These are phyloP conservation scores for Leucosticte australis DNA, from an alignment of 2,113 vertebrate species.

Conservation along the genomic window DNA sequence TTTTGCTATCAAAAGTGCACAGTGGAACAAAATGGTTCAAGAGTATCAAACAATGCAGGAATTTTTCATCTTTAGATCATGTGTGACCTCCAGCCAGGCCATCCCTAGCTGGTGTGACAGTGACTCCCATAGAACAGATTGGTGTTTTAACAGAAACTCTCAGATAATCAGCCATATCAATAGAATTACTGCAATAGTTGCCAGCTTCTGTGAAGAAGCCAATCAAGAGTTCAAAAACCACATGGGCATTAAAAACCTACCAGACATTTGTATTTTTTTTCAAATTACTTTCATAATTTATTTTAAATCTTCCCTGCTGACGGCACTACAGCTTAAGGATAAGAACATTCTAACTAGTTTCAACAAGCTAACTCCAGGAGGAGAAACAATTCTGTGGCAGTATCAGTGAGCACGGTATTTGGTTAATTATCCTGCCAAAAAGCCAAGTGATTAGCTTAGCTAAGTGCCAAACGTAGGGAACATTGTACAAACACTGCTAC, in stretches of 20 bases:
- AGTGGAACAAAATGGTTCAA: neutral
- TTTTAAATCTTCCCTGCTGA: slow-evolving; percentile 11
- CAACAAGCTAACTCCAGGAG: slow-evolving; percentile 2
- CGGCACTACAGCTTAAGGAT: neutral
- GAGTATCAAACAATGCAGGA: neutral
- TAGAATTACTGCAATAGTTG: neutral
- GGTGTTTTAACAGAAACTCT: neutral
- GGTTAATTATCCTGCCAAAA: slow-evolving; percentile 26
- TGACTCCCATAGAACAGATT: neutral
- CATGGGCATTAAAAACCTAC: neutral
- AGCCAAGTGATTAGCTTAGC: neutral
- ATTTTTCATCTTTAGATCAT: neutral
- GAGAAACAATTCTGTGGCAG: neutral
- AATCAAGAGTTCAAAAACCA: neutral
- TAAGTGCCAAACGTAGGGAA: neutral
- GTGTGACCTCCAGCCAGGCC: neutral
- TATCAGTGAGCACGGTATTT: neutral
- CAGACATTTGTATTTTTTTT: neutral
- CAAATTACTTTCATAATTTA: neutral
- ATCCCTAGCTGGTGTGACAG: neutral
- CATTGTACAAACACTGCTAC: neutral
- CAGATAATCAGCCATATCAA: neutral
- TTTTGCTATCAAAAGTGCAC: neutral
- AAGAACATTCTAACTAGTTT: slow-evolving; percentile 6
- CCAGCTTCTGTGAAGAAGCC: neutral